Percentiles rank a stretch among this genome's conserved stretches.
Conservation (phyloP, 2,888 invertebrate species). For the Drosophila mimetica region DNA sequence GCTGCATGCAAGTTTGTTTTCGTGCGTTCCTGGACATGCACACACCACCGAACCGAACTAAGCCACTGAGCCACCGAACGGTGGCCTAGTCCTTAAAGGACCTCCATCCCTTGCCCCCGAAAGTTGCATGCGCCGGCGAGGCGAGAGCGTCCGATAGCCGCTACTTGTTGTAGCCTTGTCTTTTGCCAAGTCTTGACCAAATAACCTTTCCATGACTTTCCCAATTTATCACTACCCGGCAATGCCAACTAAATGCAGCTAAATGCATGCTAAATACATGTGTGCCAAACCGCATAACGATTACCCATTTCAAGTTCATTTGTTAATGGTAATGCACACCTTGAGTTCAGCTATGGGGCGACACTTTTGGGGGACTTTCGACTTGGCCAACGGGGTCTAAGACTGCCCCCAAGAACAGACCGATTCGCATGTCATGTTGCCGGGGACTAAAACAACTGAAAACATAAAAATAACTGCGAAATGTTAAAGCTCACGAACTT, state of each 20-base stretch:
- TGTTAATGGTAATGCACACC: constrained; percentile 49
- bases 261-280: constrained; percentile 36
- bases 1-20: constrained; percentile 56
- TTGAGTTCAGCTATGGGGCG: constrained; percentile 34
- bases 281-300: constrained; percentile 5
- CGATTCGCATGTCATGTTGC: constrained; percentile 51
- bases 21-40: constrained; percentile 51
- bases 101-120: constrained; percentile 15
- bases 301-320: constrained; percentile 51
- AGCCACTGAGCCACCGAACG: neutral
- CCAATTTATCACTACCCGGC: constrained; percentile 52
- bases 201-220: constrained; percentile 57
- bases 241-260: constrained; percentile 24
- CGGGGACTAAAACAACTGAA: constrained; percentile 20
- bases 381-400: neutral
- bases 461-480: constrained; percentile 49
- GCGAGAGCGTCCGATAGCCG: constrained; percentile 33
- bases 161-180: constrained; percentile 54
- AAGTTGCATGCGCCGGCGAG: constrained; percentile 44
- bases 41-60: constrained; percentile 8
- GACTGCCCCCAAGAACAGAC: constrained; percentile 8
- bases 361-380: constrained; percentile 34
- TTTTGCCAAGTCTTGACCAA: constrained; percentile 48
- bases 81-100: constrained; percentile 8
- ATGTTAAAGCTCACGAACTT: constrained; percentile 53